phyloP scores from a whole-genome alignment of 2,888 invertebrate genomes.

The Drosophila neonasuta region DNA sequence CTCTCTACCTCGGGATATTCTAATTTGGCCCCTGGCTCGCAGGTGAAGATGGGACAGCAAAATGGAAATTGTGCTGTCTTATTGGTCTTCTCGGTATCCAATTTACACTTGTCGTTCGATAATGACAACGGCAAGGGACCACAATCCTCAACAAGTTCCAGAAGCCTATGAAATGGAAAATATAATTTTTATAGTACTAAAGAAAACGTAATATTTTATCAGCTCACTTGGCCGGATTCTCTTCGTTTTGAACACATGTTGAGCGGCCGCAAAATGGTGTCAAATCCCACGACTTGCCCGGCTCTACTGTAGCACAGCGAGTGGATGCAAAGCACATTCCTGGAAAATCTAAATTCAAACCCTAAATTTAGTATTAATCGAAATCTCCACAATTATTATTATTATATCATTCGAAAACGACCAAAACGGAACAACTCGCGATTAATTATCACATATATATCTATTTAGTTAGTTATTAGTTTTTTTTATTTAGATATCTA shows the following conservation, averaged over 20 bases:
- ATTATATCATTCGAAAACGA: too few relatives aligned
- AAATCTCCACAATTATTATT: background rate
- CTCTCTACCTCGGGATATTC: slow-evolving; percentile 90
- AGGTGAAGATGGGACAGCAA: slow-evolving; percentile 93
- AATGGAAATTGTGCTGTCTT: slow-evolving; percentile 93
- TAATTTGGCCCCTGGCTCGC: slow-evolving; percentile 91
- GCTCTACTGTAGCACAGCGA: slow-evolving; percentile 93
- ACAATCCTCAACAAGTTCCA: slow-evolving; percentile 94
- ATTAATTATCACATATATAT: too few relatives aligned
- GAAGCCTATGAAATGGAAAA: slow-evolving; percentile 83
- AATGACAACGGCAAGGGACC: slow-evolving; percentile 89
- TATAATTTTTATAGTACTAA: background rate
- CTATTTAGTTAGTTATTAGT: too few relatives aligned
- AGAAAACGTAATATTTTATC: background rate
- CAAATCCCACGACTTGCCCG: slow-evolving; percentile 92
- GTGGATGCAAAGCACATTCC: slow-evolving; percentile 96
- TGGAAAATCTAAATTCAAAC: slow-evolving; percentile 87
- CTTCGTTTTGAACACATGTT: slow-evolving; percentile 91
- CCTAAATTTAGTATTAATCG: background rate
- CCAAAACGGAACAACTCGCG: too few relatives aligned
- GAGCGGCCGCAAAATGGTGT: slow-evolving; percentile 95
- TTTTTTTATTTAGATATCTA: too few relatives aligned
- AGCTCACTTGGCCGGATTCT: slow-evolving; percentile 85
- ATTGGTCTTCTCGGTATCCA: slow-evolving; percentile 92
- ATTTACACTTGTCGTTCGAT: slow-evolving; percentile 93